Percentiles rank a stretch among this genome's conserved stretches.
These are phyloP conservation scores for Cassiopea xamachana DNA, from an alignment of 30 jellyfish, hydroid and myxozoan species.

Conservation along the genomic window DNA sequence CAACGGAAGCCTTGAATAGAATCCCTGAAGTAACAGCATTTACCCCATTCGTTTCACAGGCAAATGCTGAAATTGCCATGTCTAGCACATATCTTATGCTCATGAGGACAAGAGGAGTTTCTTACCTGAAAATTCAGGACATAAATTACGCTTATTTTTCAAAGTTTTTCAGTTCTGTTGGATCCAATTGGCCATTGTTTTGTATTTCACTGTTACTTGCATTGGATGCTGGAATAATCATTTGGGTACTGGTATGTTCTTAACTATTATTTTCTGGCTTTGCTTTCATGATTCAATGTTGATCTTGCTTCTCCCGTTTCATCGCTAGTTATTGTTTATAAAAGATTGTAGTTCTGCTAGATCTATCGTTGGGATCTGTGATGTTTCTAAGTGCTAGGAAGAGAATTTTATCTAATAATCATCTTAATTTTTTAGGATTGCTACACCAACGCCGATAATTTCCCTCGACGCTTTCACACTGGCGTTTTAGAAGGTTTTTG, in stretches of 20 bases:
- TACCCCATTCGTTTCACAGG: constrained; percentile 25
- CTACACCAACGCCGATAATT: constrained; percentile 33
- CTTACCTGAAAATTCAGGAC: constrained; percentile 28
- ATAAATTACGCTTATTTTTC: neutral
- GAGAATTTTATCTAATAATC: neutral
- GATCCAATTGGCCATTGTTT: constrained; percentile 64
- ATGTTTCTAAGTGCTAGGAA: neutral
- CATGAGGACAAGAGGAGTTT: constrained; percentile 47
- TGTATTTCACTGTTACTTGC: constrained; percentile 51
- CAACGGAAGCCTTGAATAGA: constrained; percentile 25
- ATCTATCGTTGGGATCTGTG: too few species aligned
- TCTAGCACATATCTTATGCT: constrained; percentile 22
- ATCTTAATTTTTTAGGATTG: constrained; percentile 22
- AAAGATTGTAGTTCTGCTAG: neutral
- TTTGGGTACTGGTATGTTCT: constrained; percentile 63
- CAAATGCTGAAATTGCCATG: constrained; percentile 8
- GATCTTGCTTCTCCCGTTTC: too few species aligned
- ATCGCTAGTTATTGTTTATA: too few species aligned
- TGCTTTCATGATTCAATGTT: neutral
- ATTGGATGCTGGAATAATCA: constrained; percentile 59
- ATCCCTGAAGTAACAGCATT: neutral
- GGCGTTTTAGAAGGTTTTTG: constrained; percentile 65
- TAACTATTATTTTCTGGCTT: neutral
- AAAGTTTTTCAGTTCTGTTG: constrained; percentile 42
- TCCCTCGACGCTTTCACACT: constrained; percentile 30